These are phyloP conservation scores for Choloepus hoffmanni DNA, from an alignment of 2,113 vertebrate species.

Conservation along the genomic window DNA sequence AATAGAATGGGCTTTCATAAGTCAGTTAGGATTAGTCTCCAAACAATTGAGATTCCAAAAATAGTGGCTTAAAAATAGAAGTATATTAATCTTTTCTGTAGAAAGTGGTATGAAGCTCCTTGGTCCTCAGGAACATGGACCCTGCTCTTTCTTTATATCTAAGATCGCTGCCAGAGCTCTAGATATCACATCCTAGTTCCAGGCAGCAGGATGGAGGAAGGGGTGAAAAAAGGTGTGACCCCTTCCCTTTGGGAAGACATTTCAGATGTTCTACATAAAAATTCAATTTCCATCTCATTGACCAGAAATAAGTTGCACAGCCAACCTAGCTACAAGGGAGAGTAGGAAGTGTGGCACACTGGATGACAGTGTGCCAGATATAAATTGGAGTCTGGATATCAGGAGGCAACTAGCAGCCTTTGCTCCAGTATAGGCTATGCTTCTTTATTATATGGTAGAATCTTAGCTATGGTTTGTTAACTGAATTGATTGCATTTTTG, in stretches of 20 bases:
- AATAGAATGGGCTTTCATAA: neutral
- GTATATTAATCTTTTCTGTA: neutral
- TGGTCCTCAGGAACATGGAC: neutral
- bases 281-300: neutral
- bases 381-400: neutral
- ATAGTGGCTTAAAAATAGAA: neutral
- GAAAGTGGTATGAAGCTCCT: neutral
- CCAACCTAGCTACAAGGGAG: neutral
- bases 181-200: neutral
- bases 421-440: neutral
- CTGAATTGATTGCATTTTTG: conserved; percentile 22
- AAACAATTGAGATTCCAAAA: conserved; percentile 1
- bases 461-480: neutral
- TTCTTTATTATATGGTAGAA: conserved; percentile 29
- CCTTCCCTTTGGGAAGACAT: neutral
- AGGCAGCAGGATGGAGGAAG: neutral
- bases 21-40: neutral
- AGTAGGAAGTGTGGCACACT: neutral
- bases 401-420: neutral
- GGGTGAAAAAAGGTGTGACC: neutral
- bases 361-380: neutral
- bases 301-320: neutral
- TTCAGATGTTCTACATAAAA: neutral
- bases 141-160: neutral
- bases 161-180: neutral